Evolutionary conservation across 1,140 invertebrate genomes (phyloP), one percentile per base, ranked within the genome.

Genomic region (Potamilus streckersoni): DNA sequence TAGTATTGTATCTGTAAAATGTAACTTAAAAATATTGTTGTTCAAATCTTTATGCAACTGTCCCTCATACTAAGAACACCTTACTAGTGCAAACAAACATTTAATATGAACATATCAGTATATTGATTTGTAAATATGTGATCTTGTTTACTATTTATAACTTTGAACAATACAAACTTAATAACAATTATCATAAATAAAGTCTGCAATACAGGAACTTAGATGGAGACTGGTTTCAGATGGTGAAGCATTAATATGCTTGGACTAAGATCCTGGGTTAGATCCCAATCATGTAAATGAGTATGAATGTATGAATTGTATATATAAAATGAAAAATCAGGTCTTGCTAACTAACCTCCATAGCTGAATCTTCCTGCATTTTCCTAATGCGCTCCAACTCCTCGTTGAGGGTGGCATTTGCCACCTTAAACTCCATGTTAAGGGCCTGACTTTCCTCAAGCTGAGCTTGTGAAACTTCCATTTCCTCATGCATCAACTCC

Each of bases 311-410:
- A 65, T 23, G 27, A 6, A 49, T 8, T 11, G 38, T 49, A 49
- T 49, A 49, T 49, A 49, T 6, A 6, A 49, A 11, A 49, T 49
- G 38, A 49, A 49, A 8, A 49, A 49, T 49, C 64, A 13, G 13
- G 57, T 15, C 12, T 27, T 14, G 55, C 2, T 15, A 31, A 56
- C 79, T 73, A 63, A 87, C 86, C 78, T 86, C 83, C 61, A 73
- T 80, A 13, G 83, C 66, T 19, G 82, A 79, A 59, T 85, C 84
- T 31, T 85, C 83, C 69, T 87, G 84, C 49, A 84, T 74, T 62
- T 82, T 81, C 14, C 78, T 77, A 71, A 84, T 79, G n/a, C 81
- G 69, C 13, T 84, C 83, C 58, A 87, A 68, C 60, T 88, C 85
- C 14, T 88, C 85, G 66, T 82, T 84, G 2, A 87, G 78, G 49